Evolutionary conservation across 2,797 vertebrate genomes (phyloP), one percentile per base, ranked within the genome.

Genomic region (Sebastes oblongus): DNA sequence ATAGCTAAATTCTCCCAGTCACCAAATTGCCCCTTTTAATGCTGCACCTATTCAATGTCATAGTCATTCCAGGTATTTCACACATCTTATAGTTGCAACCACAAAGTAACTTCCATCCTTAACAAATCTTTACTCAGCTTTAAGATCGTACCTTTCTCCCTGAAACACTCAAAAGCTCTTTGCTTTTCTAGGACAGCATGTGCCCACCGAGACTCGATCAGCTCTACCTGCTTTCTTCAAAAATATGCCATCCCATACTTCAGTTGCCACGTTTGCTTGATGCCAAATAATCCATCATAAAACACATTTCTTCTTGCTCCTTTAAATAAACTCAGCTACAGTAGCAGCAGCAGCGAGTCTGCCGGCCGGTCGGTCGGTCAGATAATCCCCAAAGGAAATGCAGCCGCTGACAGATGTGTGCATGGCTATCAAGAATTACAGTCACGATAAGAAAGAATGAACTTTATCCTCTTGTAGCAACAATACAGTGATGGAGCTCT

Each of bases 341-440:
- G 85, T 30, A 24, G 76, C 42, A 66, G 73, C 30, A 29, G 80
- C 39, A 67, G 75, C 4, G 55, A 20, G 81, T 84, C 75, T 82
- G 88, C 54, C 12, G 56, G 77, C 68, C 42, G 59, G 2, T 68
- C 27, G 60, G 2, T 68, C 39, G 58, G 1, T 78, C 75, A 66
- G 81, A 73, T 92, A 92, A 92, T 91, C 87, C 88, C 81, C 76
- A 59, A 3, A 82, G 80, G 85, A 90, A 91, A 90, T 79, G 85
- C 65, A 71, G 77, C 75, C 18, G 32, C 86, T 80, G 90, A 89
- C 92, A 94, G 92, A 93, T 91, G 92, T 88, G 88, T 79, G 85
- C 62, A 77, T 58, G 13, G 85, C 83, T 86, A 82, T 84, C 85
- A 67, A 82, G 90, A 89, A 85, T 91, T 88, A 81, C 86, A 76